Conservation (phyloP, 1,140 invertebrate species). For the Chironomus tepperi region DNA sequence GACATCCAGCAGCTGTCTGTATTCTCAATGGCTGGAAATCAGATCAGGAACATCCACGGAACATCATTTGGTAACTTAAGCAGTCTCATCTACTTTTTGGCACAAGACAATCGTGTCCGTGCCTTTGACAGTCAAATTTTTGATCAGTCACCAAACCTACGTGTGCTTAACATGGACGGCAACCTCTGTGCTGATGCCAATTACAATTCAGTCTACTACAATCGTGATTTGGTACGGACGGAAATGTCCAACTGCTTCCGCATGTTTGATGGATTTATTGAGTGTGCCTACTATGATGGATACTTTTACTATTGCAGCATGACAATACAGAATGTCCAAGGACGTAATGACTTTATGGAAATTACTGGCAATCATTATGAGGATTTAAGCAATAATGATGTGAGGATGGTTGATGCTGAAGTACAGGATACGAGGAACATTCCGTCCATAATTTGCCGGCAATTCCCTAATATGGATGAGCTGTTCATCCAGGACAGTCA, state of each 20-base stretch:
- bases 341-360: not conserved
- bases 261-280: not conserved
- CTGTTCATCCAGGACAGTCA: not conserved
- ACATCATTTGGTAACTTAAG: not conserved
- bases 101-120: not conserved
- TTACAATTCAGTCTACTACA: not conserved
- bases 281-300: not conserved
- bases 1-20: not conserved
- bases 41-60: not conserved
- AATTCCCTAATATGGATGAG: not conserved
- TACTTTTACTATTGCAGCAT: not conserved
- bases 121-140: not conserved
- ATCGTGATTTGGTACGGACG: not conserved
- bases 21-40: not conserved
- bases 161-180: not conserved
- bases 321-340: not conserved
- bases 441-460: not conserved
- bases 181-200: not conserved
- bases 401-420: not conserved
- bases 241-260: not conserved
- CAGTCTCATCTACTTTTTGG: not conserved
- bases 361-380: not conserved
- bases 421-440: not conserved
- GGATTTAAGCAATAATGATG: not conserved
- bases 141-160: not conserved